Base-by-base conservation (phyloP, 2,113 vertebrate genomes). In the Dryoscopus gambensis region DNA sequence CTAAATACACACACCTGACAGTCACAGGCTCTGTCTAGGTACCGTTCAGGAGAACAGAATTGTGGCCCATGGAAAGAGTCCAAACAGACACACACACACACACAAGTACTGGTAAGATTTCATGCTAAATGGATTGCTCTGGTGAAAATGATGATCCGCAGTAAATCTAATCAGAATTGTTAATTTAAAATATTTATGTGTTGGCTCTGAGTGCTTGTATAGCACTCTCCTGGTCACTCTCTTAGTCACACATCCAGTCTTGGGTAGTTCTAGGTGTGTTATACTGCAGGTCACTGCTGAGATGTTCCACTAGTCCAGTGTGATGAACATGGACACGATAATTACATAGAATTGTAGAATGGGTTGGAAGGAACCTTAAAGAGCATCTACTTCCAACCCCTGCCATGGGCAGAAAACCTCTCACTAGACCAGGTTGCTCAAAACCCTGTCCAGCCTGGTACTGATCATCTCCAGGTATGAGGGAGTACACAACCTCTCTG, bases 241-340 rank as follows among this genome's bases (percentile, higher is more conserved):
- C 13, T 7, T 55, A 42, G 31, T 70, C 18, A 49, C 18, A 5
- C 24, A 37, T 23, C 9, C 21, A 69, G 15, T 47, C 28, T 40
- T 40, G 15, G 28, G 10, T 37, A 63, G 23, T 9, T 87, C 81
- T 70, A 55, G 27, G 10, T 47, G 24, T 21, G 1, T 69, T 39
- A 55, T 9, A 53, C 20, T 16, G 40, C 14, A 35, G 6, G 16
- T 63, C 35, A 35, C 28, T 67, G 39, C 31, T 82, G 37, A 64
- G 13, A 13, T 22, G 6, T 81, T 81, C 44, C 42, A 46, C 20
- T 84, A 30, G 27, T 44, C 11, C 35, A 64, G 37, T 31, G 13
- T 20, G 42, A 56, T 33, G 35, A 74, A 59, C 12, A 39, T 3
- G 22, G 37, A 67, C 15, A 47, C 0, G 0, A 8, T 40, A 69